A percentile compares a stretch with the other conserved stretches of the same genome.
Evolutionary conservation across 2,888 invertebrate species (phyloP).

Genomic region (Coenonympha glycerion): DNA sequence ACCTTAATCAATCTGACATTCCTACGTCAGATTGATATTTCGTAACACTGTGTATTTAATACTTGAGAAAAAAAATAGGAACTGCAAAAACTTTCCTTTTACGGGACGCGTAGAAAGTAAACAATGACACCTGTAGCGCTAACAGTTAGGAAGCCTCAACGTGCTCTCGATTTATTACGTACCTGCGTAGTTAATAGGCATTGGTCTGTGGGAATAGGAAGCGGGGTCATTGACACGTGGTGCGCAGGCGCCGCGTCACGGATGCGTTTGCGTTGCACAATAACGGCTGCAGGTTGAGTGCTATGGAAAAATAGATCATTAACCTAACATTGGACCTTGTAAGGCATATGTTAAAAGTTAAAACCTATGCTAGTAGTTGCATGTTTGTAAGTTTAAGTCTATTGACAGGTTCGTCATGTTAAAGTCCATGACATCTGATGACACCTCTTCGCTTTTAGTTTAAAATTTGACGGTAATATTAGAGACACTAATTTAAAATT

Average conservation of each 20-base stretch:
- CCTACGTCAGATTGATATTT: no score
- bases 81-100: neutral
- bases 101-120: neutral
- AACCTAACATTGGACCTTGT: constrained; percentile 6
- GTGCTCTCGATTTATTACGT: constrained; percentile 5
- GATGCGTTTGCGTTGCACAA: constrained; percentile 58
- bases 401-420: no score
- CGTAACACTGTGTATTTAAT: no score
- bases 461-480: no score
- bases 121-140: neutral
- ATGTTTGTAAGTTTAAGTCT: no score
- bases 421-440: no score
- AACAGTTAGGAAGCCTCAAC: neutral
- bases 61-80: no score
- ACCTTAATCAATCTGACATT: no score
- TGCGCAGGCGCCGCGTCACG: constrained; percentile 39
- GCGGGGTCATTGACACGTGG: constrained; percentile 49
- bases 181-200: constrained; percentile 15
- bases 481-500: no score
- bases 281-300: constrained; percentile 35
- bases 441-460: no score
- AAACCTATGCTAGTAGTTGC: no score
- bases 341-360: neutral
- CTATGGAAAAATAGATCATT: constrained; percentile 25
- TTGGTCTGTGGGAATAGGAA: constrained; percentile 42